Evolutionary conservation across 1,140 invertebrate genomes (phyloP).

Genomic region (Hycleus cichorii): DNA sequence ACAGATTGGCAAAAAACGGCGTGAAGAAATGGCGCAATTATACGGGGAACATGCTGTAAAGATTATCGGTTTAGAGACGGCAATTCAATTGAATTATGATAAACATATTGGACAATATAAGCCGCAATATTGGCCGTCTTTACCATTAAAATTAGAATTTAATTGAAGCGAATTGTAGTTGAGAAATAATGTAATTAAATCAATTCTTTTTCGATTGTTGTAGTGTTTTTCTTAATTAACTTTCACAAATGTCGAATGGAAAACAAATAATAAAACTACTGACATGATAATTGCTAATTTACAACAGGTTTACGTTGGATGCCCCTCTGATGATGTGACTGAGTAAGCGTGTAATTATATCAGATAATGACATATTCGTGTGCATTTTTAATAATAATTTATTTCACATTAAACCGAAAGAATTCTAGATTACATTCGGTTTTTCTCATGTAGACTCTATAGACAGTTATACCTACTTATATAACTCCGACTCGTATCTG

Average conservation of each 20-base stretch:
- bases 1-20: constrained; percentile 19
- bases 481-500: too few relatives aligned
- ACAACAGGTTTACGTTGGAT: too few relatives aligned
- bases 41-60: constrained; percentile 56
- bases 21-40: constrained; percentile 37
- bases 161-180: constrained; percentile 1
- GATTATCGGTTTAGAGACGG: constrained; percentile 68
- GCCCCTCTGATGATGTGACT: constrained; percentile 6
- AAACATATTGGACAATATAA: constrained; percentile 53
- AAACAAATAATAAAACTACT: too few relatives aligned
- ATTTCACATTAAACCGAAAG: constrained; percentile 19
- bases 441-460: background rate
- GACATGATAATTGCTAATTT: too few relatives aligned
- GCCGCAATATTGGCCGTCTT: constrained; percentile 64
- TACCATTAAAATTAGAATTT: constrained; percentile 52
- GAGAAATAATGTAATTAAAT: background rate
- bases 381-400: constrained; percentile 22
- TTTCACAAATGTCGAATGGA: background rate
- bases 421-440: constrained; percentile 7
- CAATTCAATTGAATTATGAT: constrained; percentile 58
- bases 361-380: constrained; percentile 19
- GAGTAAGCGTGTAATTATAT: constrained; percentile 4
- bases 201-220: background rate
- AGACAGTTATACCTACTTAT: too few relatives aligned
- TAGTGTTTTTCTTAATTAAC: background rate